Evolutionary conservation across 2,113 vertebrate species (phyloP), one percentile per base, ranked within the genome.

Genomic region (Caloenas nicobarica): DNA sequence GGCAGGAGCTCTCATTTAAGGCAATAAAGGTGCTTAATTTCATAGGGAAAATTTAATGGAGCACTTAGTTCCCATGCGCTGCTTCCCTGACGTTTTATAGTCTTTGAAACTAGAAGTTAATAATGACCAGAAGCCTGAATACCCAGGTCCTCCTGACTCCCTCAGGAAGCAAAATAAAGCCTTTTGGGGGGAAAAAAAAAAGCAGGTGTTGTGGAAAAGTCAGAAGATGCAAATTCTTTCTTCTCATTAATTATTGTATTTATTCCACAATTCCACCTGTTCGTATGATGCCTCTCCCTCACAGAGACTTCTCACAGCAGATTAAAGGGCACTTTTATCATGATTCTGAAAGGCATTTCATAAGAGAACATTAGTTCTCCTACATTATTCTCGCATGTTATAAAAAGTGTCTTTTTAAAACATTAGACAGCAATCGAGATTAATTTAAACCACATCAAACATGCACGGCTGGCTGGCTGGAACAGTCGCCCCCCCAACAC

Each of bases 341-440:
- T 31, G 9, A 1, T 5, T 51, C 92, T 73, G 89, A 95, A 86
- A 93, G 94, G 93, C 65, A 5, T 83, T 83, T 83, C 95, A 56
- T 65, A 53, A 86, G 86, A 92, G 85, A 95, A 90, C 93, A 90
- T 95, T 88, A 86, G 89, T 92, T 95, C 95, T 91, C 95, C 91
- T 78, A 62, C 91, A 81, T 93, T 94, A 96, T 95, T 86, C 94
- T 87, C 26, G 24, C 82, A 17, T 81, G 85, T 96, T 94, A 68
- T 73, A 69, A 91, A 95, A 96, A 95, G 88, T 36, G 87, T 81
- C 81, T 97, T 93, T 89, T 93, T 70, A 93, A 94, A 94, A 84
- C 66, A 94, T 91, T 86, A 93, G 95, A 72, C 91, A 69, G 92
- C 92, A 5, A 81, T 92, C 44, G 31, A 82, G 92, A 88, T 96